phyloP scores from a whole-genome alignment of 2,797 vertebrate species.

The Ceyx erithaca region DNA sequence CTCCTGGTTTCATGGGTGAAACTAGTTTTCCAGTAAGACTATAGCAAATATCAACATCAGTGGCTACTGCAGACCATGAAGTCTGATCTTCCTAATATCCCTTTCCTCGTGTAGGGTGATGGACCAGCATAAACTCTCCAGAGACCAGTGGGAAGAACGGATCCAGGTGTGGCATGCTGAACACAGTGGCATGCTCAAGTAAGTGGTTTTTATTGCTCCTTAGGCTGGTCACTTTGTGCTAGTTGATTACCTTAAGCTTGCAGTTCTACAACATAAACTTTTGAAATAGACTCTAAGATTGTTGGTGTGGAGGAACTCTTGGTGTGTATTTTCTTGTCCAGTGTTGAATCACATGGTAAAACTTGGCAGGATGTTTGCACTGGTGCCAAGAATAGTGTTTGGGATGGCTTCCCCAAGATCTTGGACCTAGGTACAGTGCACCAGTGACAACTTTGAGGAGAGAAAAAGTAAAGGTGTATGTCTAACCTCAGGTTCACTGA shows the following conservation, averaged over 20 bases:
- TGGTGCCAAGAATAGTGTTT: background rate
- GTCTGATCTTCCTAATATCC: background rate
- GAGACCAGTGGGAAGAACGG: constrained; percentile 97
- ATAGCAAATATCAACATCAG: background rate
- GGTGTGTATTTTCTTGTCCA: background rate
- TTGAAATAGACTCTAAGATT: background rate
- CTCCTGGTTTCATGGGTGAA: background rate
- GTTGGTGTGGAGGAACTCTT: background rate
- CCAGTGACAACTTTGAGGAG: background rate
- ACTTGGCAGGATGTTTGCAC: background rate
- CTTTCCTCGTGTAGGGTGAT: constrained; percentile 82
- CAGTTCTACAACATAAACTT: background rate
- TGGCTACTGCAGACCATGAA: background rate
- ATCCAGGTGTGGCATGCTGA: constrained; percentile 98
- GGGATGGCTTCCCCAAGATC: background rate
- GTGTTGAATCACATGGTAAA: background rate
- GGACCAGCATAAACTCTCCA: constrained; percentile 95
- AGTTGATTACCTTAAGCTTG: background rate
- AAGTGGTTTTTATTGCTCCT: constrained; percentile 59
- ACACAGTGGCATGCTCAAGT: constrained; percentile 94
- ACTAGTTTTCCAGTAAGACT: background rate
- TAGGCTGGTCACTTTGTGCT: background rate
- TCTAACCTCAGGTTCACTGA: background rate
- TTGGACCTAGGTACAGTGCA: background rate
- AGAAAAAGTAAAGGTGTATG: background rate